Evolutionary conservation across 2,797 vertebrate genomes (phyloP), one percentile per base, ranked within the genome.

Genomic region (Neostethus bicornis): DNA sequence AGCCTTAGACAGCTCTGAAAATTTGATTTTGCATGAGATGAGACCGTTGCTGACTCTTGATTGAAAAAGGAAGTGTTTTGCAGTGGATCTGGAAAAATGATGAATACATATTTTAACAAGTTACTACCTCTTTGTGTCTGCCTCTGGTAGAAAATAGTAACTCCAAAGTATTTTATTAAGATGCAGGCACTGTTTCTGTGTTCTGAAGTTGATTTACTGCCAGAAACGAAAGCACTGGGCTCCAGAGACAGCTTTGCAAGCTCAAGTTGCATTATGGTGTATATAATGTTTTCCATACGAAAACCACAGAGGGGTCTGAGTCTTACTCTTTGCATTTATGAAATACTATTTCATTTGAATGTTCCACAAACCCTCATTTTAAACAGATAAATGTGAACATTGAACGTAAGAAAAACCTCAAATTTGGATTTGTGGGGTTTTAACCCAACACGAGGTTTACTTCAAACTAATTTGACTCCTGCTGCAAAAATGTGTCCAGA

Each of bases 1-100:
- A n/a, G n/a, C n/a, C n/a, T n/a, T n/a, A n/a, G n/a, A n/a, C n/a
- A n/a, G n/a, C n/a, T n/a, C n/a, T n/a, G n/a, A n/a, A n/a, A n/a
- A n/a, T n/a, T n/a, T n/a, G n/a, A n/a, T n/a, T n/a, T 94, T 94
- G 0, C 94, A 98, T 85, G 93, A 95, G 66, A 95, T 96, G 1
- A 94, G 94, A 93, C 93, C 26, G 94, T 96, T 77, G 96, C 94
- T 0, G 92, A 94, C 85, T 89, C 93, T 94, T 0, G 93, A 95
- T n/a, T 8, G 93, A 95, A 75, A 94, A 94, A 41, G 94, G 95
- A 9, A 90, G 93, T 77, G 95, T 96, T n/a, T n/a, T 0, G 87
- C 83, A 1, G 91, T 92, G 4, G 93, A 95, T 67, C 80, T 93
- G 19, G 93, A 96, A 73, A 84, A 93, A 7, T 95, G 3, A 93